These are phyloP conservation scores for Scomberomorus guttatus DNA, from an alignment of 2,797 vertebrate species.

Conservation along the genomic window DNA sequence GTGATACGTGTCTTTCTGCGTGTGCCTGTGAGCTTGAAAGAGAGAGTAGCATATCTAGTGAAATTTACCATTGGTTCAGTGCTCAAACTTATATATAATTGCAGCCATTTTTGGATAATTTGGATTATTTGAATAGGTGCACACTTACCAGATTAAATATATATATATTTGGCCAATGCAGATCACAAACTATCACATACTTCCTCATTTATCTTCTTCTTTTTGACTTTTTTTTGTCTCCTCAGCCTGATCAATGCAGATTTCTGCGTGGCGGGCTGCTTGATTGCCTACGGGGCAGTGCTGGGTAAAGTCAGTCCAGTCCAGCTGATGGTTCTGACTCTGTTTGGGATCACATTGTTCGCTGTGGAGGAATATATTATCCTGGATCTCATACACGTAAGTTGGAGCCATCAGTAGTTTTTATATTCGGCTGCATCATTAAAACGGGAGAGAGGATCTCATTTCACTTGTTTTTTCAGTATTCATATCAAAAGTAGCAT, in stretches of 20 bases:
- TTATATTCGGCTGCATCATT: not conserved
- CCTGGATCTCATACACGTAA: slow-evolving; percentile 90
- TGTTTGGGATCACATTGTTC: slow-evolving; percentile 95
- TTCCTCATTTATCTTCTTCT: not conserved
- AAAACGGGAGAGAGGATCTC: not conserved
- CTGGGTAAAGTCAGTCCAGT: slow-evolving; percentile 96
- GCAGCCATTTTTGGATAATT: no score
- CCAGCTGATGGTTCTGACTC: slow-evolving; percentile 93
- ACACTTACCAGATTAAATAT: not conserved
- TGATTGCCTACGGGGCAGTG: slow-evolving; percentile 95
- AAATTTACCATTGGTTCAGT: not conserved
- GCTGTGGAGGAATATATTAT: slow-evolving; percentile 95
- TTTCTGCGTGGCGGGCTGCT: slow-evolving; percentile 95
- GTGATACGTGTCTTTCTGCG: not conserved
- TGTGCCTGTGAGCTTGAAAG: not conserved
- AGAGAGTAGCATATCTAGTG: not conserved
- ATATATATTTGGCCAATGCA: not conserved
- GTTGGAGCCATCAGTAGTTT: slow-evolving; percentile 36
- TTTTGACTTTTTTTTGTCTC: not conserved
- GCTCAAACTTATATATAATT: not conserved
- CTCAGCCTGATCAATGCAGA: slow-evolving; percentile 96
- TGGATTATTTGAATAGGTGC: not conserved
- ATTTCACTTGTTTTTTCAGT: not conserved
- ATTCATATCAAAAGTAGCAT: not conserved
- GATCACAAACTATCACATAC: not conserved